A percentile compares a stretch with the other conserved stretches of the same genome.
Evolutionary conservation across 2,888 invertebrate species (phyloP).

Genomic region (Leptopilina myrica): DNA sequence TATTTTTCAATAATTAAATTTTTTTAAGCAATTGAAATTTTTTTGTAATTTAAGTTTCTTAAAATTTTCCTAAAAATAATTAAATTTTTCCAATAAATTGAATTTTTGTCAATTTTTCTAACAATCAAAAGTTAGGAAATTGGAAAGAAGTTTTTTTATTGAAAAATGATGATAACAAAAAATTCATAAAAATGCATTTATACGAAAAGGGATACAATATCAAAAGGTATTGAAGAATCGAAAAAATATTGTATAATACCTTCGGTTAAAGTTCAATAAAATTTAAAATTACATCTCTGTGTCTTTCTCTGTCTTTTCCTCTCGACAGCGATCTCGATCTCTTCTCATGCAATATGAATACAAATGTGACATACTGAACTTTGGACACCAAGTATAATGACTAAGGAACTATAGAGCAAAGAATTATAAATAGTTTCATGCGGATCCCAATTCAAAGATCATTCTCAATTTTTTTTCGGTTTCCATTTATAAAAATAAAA

Average conservation of each 20-base stretch:
- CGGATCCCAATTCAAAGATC: slow-evolving; percentile 24
- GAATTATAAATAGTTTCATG: slow-evolving; percentile 22
- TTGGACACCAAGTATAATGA: slow-evolving; percentile 48
- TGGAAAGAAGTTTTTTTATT: no score
- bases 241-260: background rate
- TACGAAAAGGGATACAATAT: no score
- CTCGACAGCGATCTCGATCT: slow-evolving; percentile 11
- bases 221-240: no score
- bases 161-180: no score
- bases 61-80: no score
- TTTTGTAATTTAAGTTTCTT: no score
- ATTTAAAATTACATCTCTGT: slow-evolving; percentile 5
- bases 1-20: no score
- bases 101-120: no score
- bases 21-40: no score
- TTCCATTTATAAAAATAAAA: background rate
- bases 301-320: background rate
- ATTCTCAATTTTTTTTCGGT: background rate
- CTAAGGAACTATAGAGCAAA: slow-evolving; percentile 48
- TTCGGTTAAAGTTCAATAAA: background rate
- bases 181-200: no score
- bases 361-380: slow-evolving; percentile 57
- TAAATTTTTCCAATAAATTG: no score
- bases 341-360: slow-evolving; percentile 20
- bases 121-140: no score